Conservation (phyloP, 2,113 vertebrate genomes). For the Accipiter virgatus region DNA sequence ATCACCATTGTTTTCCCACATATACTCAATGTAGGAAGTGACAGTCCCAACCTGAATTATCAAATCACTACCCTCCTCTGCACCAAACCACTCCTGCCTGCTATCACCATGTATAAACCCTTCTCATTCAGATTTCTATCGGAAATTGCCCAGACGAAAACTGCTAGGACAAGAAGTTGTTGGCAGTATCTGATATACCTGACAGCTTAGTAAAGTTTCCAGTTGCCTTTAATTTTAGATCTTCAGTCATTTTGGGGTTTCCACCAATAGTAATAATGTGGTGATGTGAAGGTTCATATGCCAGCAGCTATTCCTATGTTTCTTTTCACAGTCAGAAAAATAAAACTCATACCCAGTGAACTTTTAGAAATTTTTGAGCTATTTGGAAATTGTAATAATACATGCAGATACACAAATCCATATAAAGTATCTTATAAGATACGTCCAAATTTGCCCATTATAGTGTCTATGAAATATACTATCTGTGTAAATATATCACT, state of each 20-base stretch:
- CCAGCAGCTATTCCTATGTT: background rate
- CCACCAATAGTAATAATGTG: background rate
- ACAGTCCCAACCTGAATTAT: background rate
- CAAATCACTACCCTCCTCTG: background rate
- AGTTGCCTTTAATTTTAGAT: background rate
- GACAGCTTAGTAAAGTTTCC: background rate
- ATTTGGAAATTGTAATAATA: background rate
- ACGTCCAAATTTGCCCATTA: background rate
- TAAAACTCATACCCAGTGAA: background rate
- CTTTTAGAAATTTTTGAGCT: background rate
- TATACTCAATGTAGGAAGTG: background rate
- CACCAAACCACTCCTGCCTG: background rate
- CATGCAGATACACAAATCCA: background rate
- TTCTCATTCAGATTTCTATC: background rate
- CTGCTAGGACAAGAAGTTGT: background rate
- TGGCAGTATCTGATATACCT: background rate
- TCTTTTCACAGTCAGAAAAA: background rate
- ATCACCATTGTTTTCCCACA: background rate
- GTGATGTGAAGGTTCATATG: background rate
- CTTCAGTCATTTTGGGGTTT: background rate
- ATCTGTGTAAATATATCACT: background rate
- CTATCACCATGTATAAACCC: background rate
- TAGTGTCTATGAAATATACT: background rate
- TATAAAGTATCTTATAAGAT: background rate
- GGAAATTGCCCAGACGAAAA: background rate